Evolutionary conservation across 2,797 vertebrate species (phyloP), one percentile per base, ranked within the genome.

Genomic region (Acanthis flammea): DNA sequence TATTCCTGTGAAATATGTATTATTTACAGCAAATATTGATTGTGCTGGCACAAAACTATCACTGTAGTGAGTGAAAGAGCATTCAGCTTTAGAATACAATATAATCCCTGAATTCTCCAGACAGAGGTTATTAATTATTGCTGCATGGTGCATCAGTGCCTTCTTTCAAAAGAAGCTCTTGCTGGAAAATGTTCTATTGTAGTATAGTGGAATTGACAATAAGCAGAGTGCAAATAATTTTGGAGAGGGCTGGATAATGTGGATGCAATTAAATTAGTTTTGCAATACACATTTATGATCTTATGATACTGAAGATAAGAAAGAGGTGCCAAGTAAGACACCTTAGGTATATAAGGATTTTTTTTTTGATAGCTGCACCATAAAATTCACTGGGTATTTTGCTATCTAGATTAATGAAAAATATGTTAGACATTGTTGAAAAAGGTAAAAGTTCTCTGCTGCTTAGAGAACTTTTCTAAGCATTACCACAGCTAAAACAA

Each of bases 121-220:
- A 65, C 58, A 92, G 54, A 90, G 51, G 58, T 93, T 95, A 90
- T 94, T 95, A 95, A 92, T 97, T 96, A 95, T 67, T 92, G 48
- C 78, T 96, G 88, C 62, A 58, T 79, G 72, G 86, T 85, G 58
- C 61, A 77, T 73, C 61, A 67, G 35, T 73, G 62, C 42, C 48
- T 28, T 86, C 57, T 96, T 90, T 90, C 70, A 89, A 93, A 96
- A 91, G 47, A 83, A 93, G 76, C 68, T 84, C 94, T 77, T 39
- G 31, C 45, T 86, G 51, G 75, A 95, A 84, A 67, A 70, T 62
- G 16, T 71, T 84, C 35, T 57, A 23, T 48, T 94, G 33, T 61
- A 77, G 27, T 57, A 94, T 96, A 66, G 78, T 85, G 92, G 62
- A 92, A 92, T 7, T 81, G 88, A 78, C 87, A 96, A 92, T 66